A percentile compares a stretch with the other conserved stretches of the same genome.
Conservation (phyloP, 2,888 invertebrate genomes). For the Zygaena filipendulae region DNA sequence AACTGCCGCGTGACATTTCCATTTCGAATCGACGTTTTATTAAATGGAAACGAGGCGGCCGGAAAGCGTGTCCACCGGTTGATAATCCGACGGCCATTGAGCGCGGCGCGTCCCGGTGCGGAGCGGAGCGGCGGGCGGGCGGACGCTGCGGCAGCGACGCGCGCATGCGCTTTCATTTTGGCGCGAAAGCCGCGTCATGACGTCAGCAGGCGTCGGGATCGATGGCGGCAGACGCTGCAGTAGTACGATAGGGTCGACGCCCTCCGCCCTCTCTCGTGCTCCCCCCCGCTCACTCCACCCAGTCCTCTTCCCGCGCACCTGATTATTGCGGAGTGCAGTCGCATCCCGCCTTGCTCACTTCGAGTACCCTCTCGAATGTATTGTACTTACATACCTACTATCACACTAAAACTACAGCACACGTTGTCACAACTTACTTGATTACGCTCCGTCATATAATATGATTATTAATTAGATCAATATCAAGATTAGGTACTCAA, state of each 20-base stretch:
- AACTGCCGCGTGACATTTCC: too few relatives aligned
- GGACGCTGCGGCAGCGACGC: conserved; percentile 56
- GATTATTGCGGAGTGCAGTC: conserved; percentile 63
- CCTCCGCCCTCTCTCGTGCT: conserved; percentile 40
- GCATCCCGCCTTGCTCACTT: conserved; percentile 48
- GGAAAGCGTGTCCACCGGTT: conserved; percentile 55
- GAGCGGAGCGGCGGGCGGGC: too few relatives aligned
- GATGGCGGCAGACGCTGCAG: conserved; percentile 69
- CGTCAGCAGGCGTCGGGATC: conserved; percentile 68
- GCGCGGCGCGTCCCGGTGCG: too few relatives aligned
- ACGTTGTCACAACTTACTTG: too few relatives aligned
- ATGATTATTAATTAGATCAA: neutral
- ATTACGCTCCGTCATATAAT: too few relatives aligned
- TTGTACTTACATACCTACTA: too few relatives aligned
- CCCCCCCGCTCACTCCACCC: conserved; percentile 24
- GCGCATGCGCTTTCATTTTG: conserved; percentile 66
- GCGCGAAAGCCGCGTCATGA: conserved; percentile 66
- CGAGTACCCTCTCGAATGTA: conserved; percentile 36
- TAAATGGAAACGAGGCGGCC: conserved; percentile 37
- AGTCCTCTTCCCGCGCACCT: conserved; percentile 54
- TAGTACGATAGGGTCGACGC: conserved; percentile 65
- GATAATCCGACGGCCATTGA: conserved; percentile 58
- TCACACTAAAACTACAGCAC: too few relatives aligned
- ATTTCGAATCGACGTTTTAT: too few relatives aligned
- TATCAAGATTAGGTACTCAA: too few relatives aligned